A percentile compares a stretch with the other conserved stretches of the same genome.
phyloP scores from a whole-genome alignment of 1,140 invertebrate species.

The Anastatus disparis region DNA sequence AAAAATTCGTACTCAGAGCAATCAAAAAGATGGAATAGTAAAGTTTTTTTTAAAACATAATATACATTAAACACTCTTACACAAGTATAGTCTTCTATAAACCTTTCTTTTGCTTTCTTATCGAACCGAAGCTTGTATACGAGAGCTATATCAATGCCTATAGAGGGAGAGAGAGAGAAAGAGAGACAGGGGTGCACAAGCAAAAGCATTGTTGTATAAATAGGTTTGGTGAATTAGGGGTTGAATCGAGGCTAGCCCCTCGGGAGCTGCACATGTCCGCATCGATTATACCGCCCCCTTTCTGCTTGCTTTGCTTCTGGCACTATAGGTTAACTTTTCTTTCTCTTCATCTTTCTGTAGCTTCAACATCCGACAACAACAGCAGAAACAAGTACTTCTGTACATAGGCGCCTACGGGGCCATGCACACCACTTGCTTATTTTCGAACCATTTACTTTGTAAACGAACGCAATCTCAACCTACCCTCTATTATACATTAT shows the following conservation, averaged over 20 bases:
- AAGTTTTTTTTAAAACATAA: no score
- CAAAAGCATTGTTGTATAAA: constrained; percentile 69
- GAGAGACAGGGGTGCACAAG: constrained; percentile 64
- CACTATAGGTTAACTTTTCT: no score
- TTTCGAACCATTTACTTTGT: constrained; percentile 68
- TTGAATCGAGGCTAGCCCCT: constrained; percentile 61
- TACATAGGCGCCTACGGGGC: constrained; percentile 53
- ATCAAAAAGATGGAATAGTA: no score
- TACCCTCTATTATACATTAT: no score
- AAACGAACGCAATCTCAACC: constrained; percentile 64
- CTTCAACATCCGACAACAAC: not conserved
- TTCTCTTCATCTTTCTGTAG: not conserved
- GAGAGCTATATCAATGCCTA: no score
- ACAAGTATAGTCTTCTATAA: no score
- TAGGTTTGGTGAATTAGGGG: constrained; percentile 69
- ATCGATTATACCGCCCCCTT: constrained; percentile 66
- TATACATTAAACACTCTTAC: no score
- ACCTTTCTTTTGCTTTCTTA: no score
- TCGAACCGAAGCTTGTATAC: no score
- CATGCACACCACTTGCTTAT: constrained; percentile 58
- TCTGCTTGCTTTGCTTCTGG: constrained; percentile 31
- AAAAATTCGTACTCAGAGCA: no score
- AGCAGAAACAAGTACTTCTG: not conserved
- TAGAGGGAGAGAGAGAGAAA: no score
- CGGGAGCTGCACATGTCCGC: constrained; percentile 68